Conservation (phyloP, 2,113 vertebrate species). For the Prunella himalayana region DNA sequence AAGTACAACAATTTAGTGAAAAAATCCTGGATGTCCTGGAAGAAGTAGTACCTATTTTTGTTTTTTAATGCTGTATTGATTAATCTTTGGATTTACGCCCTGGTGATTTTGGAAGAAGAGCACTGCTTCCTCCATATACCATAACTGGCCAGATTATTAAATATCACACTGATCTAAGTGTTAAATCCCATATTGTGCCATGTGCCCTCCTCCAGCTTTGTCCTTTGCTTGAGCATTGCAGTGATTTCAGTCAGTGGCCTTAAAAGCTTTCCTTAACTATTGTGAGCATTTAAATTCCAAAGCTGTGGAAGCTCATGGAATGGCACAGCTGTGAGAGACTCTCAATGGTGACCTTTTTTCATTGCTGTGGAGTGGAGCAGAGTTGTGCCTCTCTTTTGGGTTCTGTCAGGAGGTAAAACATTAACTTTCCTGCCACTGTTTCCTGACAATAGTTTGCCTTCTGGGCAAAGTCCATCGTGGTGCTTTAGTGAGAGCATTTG, state of each 20-base stretch:
- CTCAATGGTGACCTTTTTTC: not conserved
- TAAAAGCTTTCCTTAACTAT: not conserved
- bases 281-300: not conserved
- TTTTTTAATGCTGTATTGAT: not conserved
- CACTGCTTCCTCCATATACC: not conserved
- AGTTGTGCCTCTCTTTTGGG: not conserved
- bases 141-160: not conserved
- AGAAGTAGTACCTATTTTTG: not conserved
- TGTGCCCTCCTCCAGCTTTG: not conserved
- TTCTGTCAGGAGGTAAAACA: slow-evolving; percentile 9
- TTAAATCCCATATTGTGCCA: not conserved
- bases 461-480: not conserved
- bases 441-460: not conserved
- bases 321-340: not conserved
- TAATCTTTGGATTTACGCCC: not conserved
- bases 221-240: not conserved
- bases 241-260: not conserved
- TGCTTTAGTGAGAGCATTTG: not conserved
- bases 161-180: too few species aligned
- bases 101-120: not conserved
- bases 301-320: not conserved
- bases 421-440: not conserved
- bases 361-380: not conserved
- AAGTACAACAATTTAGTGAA: not conserved
- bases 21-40: not conserved